phyloP scores from a whole-genome alignment of 2,888 invertebrate genomes.

The Pheosia tremula region DNA sequence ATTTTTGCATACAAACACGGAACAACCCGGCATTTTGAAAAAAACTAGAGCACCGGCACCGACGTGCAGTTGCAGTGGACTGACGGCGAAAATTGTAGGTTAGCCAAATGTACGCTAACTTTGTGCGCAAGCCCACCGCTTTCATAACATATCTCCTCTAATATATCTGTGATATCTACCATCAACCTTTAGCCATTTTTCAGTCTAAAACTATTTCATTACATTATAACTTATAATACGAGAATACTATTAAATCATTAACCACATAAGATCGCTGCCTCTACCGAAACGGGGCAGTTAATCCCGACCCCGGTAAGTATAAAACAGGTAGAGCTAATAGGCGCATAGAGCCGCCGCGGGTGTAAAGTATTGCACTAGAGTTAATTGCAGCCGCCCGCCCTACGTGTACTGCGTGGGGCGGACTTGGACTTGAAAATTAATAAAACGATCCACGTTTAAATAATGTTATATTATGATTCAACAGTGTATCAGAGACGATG shows the following conservation, averaged over 20 bases:
- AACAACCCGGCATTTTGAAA: too few relatives aligned
- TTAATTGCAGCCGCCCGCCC: constrained; percentile 10
- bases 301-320: not conserved
- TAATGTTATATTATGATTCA: not conserved
- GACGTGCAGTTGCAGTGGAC: too few relatives aligned
- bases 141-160: too few relatives aligned
- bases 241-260: not conserved
- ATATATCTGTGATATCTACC: too few relatives aligned
- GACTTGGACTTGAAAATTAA: not conserved
- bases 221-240: not conserved
- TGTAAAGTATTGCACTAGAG: constrained; percentile 15
- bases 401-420: not conserved
- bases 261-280: not conserved
- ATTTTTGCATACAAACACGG: too few relatives aligned
- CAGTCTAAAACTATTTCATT: not conserved
- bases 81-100: too few relatives aligned
- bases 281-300: not conserved
- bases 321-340: not conserved
- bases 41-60: too few relatives aligned
- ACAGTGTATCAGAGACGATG: too few relatives aligned
- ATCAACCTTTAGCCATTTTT: too few relatives aligned
- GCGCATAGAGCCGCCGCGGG: not conserved
- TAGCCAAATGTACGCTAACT: too few relatives aligned
- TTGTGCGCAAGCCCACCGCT: too few relatives aligned
- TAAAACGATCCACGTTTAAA: too few relatives aligned